phyloP scores from a whole-genome alignment of 2,113 vertebrate genomes.

The Dermatemys mawii region DNA sequence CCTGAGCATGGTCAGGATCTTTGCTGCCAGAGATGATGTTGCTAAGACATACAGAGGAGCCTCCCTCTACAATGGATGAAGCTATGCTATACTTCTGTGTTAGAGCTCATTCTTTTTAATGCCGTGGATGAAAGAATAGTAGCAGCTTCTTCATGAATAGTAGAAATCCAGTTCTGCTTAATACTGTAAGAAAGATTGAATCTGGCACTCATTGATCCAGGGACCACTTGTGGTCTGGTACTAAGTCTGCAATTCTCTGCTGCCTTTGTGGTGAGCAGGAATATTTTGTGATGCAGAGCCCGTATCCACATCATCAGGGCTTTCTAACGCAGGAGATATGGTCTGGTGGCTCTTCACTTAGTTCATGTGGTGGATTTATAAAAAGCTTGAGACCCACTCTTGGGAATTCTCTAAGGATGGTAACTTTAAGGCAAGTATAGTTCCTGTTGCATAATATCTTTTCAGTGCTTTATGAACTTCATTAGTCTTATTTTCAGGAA shows the following conservation, averaged over 20 bases:
- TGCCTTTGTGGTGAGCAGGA: not conserved
- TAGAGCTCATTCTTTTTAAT: not conserved
- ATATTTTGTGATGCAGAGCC: not conserved
- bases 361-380: not conserved
- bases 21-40: not conserved
- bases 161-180: not conserved
- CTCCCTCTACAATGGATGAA: not conserved
- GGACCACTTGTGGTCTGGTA: not conserved
- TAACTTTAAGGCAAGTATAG: not conserved
- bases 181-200: not conserved
- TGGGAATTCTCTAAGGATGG: not conserved
- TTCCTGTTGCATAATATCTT: not conserved
- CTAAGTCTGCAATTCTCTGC: not conserved
- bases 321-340: not conserved
- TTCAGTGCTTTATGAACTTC: not conserved
- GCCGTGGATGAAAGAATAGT: accelerated
- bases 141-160: not conserved
- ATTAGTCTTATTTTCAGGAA: not conserved
- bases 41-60: not conserved
- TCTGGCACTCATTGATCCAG: not conserved
- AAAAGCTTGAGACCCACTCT: not conserved
- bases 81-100: not conserved
- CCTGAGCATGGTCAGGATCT: not conserved
- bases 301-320: not conserved
- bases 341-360: not conserved